These are phyloP conservation scores for Torymus aiolomorphi DNA, from an alignment of 2,888 invertebrate species.

Conservation along the genomic window DNA sequence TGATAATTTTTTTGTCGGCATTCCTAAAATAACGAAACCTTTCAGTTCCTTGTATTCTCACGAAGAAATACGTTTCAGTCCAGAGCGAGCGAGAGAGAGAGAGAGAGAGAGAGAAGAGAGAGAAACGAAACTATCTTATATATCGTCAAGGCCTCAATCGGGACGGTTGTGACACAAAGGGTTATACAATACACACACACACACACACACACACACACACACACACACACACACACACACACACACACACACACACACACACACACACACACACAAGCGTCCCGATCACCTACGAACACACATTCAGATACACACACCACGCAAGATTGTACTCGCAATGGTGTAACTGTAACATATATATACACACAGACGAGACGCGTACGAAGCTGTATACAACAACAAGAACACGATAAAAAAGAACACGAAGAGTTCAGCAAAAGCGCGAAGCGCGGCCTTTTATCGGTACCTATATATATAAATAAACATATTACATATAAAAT, in stretches of 20 bases:
- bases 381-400: not conserved
- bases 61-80: too few species aligned
- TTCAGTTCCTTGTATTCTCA: too few species aligned
- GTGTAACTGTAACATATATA: conserved; percentile 2
- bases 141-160: conserved; percentile 44
- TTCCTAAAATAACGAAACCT: too few species aligned
- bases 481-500: not conserved
- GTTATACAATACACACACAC: not conserved
- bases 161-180: conserved; percentile 1
- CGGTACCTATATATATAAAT: not conserved
- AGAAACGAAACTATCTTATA: conserved; percentile 16
- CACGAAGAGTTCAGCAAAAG: not conserved
- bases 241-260: conserved; percentile 17
- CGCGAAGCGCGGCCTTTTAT: not conserved
- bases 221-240: not conserved
- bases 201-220: not conserved
- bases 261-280: too few species aligned
- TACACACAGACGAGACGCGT: conserved; percentile 8
- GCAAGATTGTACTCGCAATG: conserved; percentile 27
- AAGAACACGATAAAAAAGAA: not conserved
- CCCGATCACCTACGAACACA: not conserved
- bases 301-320: conserved; percentile 2
- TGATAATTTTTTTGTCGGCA: too few species aligned
- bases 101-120: not conserved
- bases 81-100: too few species aligned